Conservation (phyloP, 1,140 invertebrate species). For the Heliconius hermathena region DNA sequence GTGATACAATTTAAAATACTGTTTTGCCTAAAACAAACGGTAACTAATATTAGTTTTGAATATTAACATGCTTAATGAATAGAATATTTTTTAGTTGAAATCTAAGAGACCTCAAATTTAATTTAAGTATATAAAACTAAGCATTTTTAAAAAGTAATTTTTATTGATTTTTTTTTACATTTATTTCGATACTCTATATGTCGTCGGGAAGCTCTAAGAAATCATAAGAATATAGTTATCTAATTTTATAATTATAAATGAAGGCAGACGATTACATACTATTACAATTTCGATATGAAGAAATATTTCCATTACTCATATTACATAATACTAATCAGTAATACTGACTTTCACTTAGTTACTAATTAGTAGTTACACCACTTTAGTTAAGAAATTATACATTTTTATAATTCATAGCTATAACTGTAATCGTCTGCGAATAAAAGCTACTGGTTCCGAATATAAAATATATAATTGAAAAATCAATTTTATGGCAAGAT, state of each 20-base stretch:
- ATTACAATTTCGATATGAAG: not conserved
- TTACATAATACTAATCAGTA: constrained; percentile 8
- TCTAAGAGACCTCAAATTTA: constrained; percentile 1
- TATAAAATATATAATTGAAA: not conserved
- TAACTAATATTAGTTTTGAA: constrained; percentile 26
- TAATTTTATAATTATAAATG: not conserved
- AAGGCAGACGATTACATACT: not conserved
- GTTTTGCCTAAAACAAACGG: constrained; percentile 29
- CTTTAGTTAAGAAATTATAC: not conserved
- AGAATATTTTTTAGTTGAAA: not conserved
- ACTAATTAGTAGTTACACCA: constrained; percentile 5
- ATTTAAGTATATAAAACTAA: not conserved
- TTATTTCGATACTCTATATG: not conserved
- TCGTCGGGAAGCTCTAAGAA: not conserved
- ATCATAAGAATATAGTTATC: not conserved
- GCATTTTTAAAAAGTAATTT: not conserved
- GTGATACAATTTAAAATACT: constrained; percentile 39
- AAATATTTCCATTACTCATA: not conserved
- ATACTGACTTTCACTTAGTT: constrained; percentile 14
- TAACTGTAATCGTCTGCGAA: constrained; percentile 1
- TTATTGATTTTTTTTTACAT: not conserved
- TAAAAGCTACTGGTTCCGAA: not conserved
- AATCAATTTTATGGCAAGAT: constrained; percentile 44
- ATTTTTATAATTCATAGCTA: not conserved
- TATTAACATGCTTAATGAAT: not conserved